Base-by-base conservation (phyloP, 1,140 invertebrate genomes). In the Heliconius himera region DNA sequence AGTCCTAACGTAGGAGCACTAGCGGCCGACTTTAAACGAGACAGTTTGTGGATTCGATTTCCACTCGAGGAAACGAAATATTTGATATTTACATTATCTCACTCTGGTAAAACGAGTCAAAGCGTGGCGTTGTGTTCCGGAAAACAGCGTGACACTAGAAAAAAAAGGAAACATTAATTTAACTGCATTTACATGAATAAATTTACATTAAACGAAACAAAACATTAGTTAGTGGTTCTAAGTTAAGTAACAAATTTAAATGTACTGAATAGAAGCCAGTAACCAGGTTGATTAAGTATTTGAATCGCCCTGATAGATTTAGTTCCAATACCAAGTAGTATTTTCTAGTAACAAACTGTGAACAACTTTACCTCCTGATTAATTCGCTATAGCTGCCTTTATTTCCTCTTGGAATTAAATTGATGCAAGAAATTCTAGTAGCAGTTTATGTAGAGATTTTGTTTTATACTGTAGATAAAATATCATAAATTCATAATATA, bases 211-310 rank as follows among this genome's bases (percentile, higher is more conserved):
- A 66, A 66, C 16, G 4, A 26, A 26, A 66, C 60, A 66, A 66
- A 29, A 66, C 60, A 66, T 66, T 66, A 60, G 54, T 60, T 26
- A 66, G 60, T 66, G 60, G 60, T 16, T 66, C n/a, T 66, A 66
- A 66, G 60, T 66, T 66, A 66, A 66, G n/a, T 66, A 66, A 66
- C 60, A 66, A 66, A 66, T 66, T 66, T 66, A 66, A 66, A 66
- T 66, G 60, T 66, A 66, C 26, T 66, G 60, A 66, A 66, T 66
- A 66, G 60, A 29, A 66, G 11, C 60, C 16, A 66, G 60, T 13
- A 66, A 29, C 26, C 60, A 66, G 60, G 26, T 66, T 66, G 60
- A 66, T 66, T 66, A 66, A 66, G 60, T 66, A 66, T 66, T 66
- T 66, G 60, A 26, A 66, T 29, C 60, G 26, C 60, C 60, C 11